These are phyloP conservation scores for Helicoverpa zea DNA, from an alignment of 1,140 invertebrate species.

Conservation along the genomic window DNA sequence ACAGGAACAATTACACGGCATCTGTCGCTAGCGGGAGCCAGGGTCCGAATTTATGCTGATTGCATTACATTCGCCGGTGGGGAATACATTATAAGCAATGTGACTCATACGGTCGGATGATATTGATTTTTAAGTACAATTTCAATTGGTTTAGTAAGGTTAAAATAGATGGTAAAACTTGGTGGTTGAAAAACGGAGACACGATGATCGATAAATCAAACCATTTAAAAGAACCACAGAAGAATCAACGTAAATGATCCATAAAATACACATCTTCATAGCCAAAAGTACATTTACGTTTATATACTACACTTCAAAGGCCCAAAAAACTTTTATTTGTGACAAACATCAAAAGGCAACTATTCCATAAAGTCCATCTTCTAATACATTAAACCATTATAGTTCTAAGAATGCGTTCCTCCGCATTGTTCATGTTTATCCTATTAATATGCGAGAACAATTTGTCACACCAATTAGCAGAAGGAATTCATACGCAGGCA, in stretches of 20 bases:
- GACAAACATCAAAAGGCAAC: conserved; percentile 17
- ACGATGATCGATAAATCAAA: too few species aligned
- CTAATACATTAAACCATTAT: background rate
- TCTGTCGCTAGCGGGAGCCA: conserved; percentile 68
- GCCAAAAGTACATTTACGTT: background rate
- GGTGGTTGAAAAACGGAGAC: too few species aligned
- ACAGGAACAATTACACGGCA: conserved; percentile 82
- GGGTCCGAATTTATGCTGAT: conserved; percentile 79
- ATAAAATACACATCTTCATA: background rate
- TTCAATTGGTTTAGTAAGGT: background rate
- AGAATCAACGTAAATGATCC: too few species aligned
- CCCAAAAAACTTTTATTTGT: conserved; percentile 5
- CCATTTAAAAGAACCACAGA: too few species aligned
- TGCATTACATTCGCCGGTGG: conserved; percentile 70
- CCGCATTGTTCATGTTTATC: conserved; percentile 33
- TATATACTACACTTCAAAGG: background rate
- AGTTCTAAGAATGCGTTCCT: conserved; percentile 26
- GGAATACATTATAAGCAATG: conserved; percentile 56
- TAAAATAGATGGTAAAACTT: too few species aligned
- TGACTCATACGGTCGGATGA: conserved; percentile 22
- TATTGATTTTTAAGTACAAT: conserved; percentile 26
- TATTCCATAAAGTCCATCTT: background rate
- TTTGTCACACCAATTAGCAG: conserved; percentile 47
- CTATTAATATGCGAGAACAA: conserved; percentile 29
- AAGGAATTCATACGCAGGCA: conserved; percentile 34